Evolutionary conservation across 2,113 vertebrate species (phyloP).

Genomic region (Nothobranchius furzeri): DNA sequence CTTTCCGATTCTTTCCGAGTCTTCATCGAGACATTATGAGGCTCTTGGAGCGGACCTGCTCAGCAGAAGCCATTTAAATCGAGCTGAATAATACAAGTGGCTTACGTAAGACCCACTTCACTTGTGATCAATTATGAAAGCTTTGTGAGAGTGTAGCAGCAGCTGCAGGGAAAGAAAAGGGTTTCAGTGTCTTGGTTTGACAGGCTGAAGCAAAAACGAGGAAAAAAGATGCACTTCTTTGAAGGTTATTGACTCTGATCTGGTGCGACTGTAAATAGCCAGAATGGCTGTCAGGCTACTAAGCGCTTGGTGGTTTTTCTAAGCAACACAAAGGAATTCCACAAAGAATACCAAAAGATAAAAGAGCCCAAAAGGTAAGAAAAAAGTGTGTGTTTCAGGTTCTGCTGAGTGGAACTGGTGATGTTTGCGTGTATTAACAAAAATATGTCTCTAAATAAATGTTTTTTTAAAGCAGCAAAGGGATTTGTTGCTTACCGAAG

Average conservation of each 20-base stretch:
- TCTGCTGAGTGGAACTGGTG: constrained; percentile 26
- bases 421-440: constrained; percentile 7
- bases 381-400: constrained; percentile 47
- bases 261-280: constrained; percentile 59
- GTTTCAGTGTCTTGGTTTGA: constrained; percentile 57
- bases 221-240: constrained; percentile 55
- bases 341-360: constrained; percentile 43
- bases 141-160: constrained; percentile 46
- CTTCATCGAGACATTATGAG: constrained; percentile 55
- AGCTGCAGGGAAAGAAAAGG: constrained; percentile 54
- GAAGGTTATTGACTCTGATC: constrained; percentile 62
- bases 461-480: background rate
- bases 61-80: constrained; percentile 60
- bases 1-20: constrained; percentile 6
- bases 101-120: constrained; percentile 68
- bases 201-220: constrained; percentile 51
- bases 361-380: constrained; percentile 25
- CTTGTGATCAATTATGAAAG: constrained; percentile 75
- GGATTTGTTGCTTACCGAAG: constrained; percentile 86
- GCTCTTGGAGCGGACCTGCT: constrained; percentile 48
- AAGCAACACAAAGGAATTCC: constrained; percentile 34
- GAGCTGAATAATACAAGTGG: constrained; percentile 68
- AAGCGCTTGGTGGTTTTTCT: constrained; percentile 38
- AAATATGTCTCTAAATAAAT: background rate
- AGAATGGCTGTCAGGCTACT: constrained; percentile 50